A percentile compares a stretch with the other conserved stretches of the same genome.
Conservation (phyloP, 2,113 vertebrate species). For the Crotalus tigris region DNA sequence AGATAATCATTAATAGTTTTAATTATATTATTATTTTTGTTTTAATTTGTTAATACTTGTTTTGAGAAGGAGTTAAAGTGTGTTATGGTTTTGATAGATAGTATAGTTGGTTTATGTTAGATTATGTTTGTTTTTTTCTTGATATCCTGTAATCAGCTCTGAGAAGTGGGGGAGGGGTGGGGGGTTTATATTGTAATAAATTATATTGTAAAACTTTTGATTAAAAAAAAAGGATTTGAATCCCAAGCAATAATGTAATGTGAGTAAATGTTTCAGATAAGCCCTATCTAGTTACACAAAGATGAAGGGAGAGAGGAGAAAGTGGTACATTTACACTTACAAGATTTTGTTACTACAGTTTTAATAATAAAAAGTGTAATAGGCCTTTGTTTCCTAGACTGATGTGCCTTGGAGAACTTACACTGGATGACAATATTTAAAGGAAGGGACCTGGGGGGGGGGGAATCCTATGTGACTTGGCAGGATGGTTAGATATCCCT, state of each 20-base stretch:
- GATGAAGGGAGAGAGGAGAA: not conserved
- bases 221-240: not conserved
- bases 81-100: too few relatives aligned
- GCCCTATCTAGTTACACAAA: not conserved
- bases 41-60: too few relatives aligned
- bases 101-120: too few relatives aligned
- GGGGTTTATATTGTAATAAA: accelerated
- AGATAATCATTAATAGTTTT: too few relatives aligned
- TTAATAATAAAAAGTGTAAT: not conserved
- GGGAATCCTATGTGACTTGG: not conserved
- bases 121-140: too few relatives aligned
- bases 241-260: not conserved
- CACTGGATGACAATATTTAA: not conserved
- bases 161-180: too few relatives aligned
- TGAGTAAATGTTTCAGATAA: not conserved
- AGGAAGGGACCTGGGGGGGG: not conserved
- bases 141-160: too few relatives aligned
- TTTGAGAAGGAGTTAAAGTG: too few relatives aligned
- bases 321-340: not conserved
- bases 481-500: not conserved
- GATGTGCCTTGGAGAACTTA: not conserved
- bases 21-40: too few relatives aligned
- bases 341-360: not conserved
- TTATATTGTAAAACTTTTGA: too few relatives aligned
- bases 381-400: not conserved